Evolutionary conservation across 2,113 vertebrate species (phyloP).

Genomic region (Gymnorhina tibicen): DNA sequence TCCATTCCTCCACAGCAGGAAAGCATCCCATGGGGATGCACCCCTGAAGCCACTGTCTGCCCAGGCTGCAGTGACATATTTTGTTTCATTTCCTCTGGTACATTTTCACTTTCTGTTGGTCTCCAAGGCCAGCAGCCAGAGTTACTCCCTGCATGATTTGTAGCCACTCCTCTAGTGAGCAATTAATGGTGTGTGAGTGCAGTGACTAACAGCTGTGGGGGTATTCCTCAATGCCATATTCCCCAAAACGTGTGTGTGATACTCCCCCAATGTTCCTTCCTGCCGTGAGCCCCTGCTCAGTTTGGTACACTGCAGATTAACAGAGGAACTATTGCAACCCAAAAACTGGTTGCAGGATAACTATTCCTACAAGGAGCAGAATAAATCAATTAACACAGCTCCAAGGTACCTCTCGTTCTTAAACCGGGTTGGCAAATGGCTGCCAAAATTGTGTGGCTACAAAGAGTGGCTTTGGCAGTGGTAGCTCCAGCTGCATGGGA

Average conservation of each 20-base stretch:
- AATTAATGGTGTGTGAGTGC: neutral
- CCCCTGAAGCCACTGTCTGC: neutral
- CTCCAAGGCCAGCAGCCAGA: neutral
- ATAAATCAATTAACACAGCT: neutral
- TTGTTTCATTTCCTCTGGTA: rapidly evolving
- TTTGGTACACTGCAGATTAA: neutral
- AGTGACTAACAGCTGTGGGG: neutral
- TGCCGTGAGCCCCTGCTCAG: neutral
- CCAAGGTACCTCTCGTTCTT: neutral
- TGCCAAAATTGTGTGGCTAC: neutral
- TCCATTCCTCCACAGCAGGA: neutral
- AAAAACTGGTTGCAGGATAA: neutral
- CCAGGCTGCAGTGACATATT: neutral
- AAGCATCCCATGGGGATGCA: rapidly evolving
- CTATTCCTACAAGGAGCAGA: neutral
- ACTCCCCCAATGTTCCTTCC: neutral
- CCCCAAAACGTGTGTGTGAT: neutral
- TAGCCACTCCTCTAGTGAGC: neutral
- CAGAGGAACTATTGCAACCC: neutral
- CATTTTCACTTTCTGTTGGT: neutral
- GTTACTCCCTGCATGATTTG: neutral
- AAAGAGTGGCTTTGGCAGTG: neutral
- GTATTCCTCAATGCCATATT: neutral
- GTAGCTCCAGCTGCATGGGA: neutral
- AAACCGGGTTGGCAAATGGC: neutral